phyloP scores from a whole-genome alignment of 1,140 invertebrate genomes.

The Linepithema humile region DNA sequence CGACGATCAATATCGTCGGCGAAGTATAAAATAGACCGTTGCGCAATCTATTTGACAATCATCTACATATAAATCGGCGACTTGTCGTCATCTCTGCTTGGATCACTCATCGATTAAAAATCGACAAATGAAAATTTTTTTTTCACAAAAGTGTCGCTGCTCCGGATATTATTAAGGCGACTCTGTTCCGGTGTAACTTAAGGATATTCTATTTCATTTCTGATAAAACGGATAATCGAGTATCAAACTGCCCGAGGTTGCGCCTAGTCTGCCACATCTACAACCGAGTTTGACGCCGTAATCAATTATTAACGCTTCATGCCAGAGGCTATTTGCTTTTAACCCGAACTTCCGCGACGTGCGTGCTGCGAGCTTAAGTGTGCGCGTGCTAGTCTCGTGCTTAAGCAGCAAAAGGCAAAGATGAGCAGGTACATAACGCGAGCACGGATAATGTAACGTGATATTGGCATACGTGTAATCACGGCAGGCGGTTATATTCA shows the following conservation, averaged over 20 bases:
- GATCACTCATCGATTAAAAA: not conserved
- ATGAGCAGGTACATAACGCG: slow-evolving; percentile 8
- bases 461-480: slow-evolving; percentile 25
- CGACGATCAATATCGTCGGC: slow-evolving; percentile 17
- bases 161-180: not conserved
- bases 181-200: not conserved
- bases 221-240: slow-evolving; percentile 54
- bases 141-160: not conserved
- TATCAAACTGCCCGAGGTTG: slow-evolving; percentile 41
- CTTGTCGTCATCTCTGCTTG: not conserved
- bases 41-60: not conserved
- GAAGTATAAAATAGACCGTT: not conserved
- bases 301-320: slow-evolving; percentile 69
- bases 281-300: slow-evolving; percentile 62
- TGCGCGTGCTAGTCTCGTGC: slow-evolving; percentile 4
- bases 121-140: not conserved
- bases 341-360: slow-evolving; percentile 16
- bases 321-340: slow-evolving; percentile 68
- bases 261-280: slow-evolving; percentile 48
- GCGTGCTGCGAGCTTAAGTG: not conserved
- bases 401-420: slow-evolving; percentile 15
- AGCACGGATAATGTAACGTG: slow-evolving; percentile 37
- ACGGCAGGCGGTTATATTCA: slow-evolving; percentile 12
- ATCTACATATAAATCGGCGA: not conserved
- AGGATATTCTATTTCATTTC: not conserved